Conservation (phyloP, 2,888 invertebrate species). For the Adelphocoris suturalis region DNA sequence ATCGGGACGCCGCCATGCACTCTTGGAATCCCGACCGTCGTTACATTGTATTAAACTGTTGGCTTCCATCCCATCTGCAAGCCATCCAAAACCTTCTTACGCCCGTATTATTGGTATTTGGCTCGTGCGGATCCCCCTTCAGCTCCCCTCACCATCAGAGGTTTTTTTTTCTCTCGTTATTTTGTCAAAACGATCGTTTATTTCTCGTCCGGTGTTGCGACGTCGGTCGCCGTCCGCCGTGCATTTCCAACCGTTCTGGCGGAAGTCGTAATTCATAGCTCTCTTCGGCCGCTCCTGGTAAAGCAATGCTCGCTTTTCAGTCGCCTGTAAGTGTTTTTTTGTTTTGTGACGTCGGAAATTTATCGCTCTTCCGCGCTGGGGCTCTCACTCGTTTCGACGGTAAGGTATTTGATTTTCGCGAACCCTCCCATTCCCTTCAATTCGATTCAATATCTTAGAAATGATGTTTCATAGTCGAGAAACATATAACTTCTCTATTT, state of each 20-base stretch:
- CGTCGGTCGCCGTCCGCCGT: background rate
- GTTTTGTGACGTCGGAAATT: background rate
- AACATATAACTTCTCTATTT: no score
- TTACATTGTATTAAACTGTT: constrained; percentile 36
- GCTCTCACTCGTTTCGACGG: background rate
- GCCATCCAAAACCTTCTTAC: constrained; percentile 21
- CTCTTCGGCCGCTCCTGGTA: background rate
- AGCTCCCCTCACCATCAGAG: background rate
- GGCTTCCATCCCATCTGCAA: constrained; percentile 11
- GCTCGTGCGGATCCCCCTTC: background rate
- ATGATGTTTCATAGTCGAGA: no score
- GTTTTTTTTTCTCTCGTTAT: background rate
- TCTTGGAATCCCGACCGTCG: background rate
- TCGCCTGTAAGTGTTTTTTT: background rate
- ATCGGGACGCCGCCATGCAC: constrained; percentile 12
- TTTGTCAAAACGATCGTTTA: constrained; percentile 15
- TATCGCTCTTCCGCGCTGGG: background rate
- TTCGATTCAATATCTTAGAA: no score
- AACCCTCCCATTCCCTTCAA: background rate
- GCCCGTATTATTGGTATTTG: constrained; percentile 28
- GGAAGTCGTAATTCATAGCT: constrained; percentile 24
- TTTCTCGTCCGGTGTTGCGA: constrained; percentile 31
- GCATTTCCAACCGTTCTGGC: constrained; percentile 9
- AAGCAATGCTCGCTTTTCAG: background rate
- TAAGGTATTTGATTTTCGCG: background rate